These are phyloP conservation scores for Rhinoraja longicauda DNA, from an alignment of 2,797 vertebrate species.

Conservation along the genomic window DNA sequence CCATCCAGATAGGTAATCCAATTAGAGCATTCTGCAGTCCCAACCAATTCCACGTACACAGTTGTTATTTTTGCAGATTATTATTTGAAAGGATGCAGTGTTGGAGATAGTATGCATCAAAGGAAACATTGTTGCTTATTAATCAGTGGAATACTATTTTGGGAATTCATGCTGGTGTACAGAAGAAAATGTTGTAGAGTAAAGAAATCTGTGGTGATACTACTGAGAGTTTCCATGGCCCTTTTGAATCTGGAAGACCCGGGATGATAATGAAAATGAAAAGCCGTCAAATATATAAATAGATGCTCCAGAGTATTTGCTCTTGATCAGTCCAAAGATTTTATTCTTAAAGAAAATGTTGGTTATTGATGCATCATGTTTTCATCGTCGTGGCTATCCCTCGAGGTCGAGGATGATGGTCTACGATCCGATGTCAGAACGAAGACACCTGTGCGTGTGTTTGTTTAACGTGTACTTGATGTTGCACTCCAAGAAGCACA, in stretches of 20 bases:
- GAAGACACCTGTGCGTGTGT: too few relatives aligned
- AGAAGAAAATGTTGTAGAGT: not conserved
- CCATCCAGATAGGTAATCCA: not conserved
- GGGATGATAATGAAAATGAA: not conserved
- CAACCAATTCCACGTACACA: not conserved
- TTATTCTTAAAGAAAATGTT: not conserved
- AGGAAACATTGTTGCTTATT: not conserved
- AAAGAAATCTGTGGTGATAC: not conserved
- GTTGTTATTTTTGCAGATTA: constrained; percentile 10
- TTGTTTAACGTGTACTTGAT: too few relatives aligned
- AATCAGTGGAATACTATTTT: not conserved
- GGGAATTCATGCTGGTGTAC: not conserved
- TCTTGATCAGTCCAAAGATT: not conserved
- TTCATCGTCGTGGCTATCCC: too few relatives aligned
- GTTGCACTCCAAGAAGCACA: too few relatives aligned
- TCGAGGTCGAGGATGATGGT: too few relatives aligned
- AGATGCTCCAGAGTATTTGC: not conserved
- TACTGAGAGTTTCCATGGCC: not conserved
- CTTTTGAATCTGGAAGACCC: not conserved
- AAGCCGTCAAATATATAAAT: not conserved
- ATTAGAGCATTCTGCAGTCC: not conserved
- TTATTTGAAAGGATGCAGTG: not conserved
- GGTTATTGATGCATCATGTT: not conserved
- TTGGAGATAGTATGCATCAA: not conserved
- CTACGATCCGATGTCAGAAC: too few relatives aligned